A percentile compares a stretch with the other conserved stretches of the same genome.
phyloP scores from a whole-genome alignment of 2,113 vertebrate genomes.

The Tachysurus fulvidraco region DNA sequence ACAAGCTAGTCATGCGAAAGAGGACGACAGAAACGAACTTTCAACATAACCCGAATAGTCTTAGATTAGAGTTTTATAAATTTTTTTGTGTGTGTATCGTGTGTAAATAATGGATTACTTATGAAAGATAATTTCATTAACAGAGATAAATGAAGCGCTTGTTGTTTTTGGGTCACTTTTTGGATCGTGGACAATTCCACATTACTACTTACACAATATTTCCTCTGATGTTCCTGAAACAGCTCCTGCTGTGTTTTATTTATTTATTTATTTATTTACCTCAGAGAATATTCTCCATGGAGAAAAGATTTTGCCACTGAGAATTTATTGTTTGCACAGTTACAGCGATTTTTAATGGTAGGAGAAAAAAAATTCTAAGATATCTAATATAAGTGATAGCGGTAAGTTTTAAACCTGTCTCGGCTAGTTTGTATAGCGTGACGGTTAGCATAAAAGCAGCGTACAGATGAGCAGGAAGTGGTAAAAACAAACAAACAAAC shows the following conservation, averaged over 20 bases:
- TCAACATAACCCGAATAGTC: constrained; percentile 15
- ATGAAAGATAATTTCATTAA: constrained; percentile 11
- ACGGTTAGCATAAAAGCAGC: neutral
- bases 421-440: neutral
- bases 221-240: neutral
- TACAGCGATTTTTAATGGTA: neutral
- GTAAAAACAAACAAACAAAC: neutral
- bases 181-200: neutral
- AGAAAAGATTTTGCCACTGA: neutral
- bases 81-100: neutral
- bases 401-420: neutral
- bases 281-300: neutral
- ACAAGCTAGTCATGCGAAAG: constrained; percentile 39
- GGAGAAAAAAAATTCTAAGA: neutral
- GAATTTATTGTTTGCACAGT: neutral
- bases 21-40: constrained; percentile 25
- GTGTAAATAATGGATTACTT: neutral
- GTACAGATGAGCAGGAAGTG: neutral
- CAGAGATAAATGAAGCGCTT: neutral
- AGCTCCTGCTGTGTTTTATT: neutral
- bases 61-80: neutral
- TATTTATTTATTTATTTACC: too few species aligned
- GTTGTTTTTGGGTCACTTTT: neutral
- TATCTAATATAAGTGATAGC: neutral
- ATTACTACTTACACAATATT: constrained; percentile 7